Conservation (phyloP, 2,113 vertebrate species). For the Neotoma lepida region DNA sequence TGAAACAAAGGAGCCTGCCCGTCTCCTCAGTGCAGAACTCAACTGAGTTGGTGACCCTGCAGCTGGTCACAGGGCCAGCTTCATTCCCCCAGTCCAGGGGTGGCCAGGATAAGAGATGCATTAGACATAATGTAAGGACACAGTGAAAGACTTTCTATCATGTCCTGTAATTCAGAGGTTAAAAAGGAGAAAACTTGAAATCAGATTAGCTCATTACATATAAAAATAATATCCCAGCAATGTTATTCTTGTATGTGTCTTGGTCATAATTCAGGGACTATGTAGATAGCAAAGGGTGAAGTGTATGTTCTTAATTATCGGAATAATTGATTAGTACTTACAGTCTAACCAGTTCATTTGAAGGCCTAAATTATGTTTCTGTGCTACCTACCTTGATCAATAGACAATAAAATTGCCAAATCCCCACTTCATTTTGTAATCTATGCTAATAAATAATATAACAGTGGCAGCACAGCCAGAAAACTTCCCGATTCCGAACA, state of each 20-base stretch:
- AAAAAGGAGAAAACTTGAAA: background rate
- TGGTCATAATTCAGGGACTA: conserved; percentile 29
- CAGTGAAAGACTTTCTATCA: background rate
- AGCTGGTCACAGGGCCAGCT: background rate
- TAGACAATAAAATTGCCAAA: conserved; percentile 64
- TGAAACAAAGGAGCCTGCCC: conserved; percentile 67
- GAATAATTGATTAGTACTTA: conserved; percentile 55
- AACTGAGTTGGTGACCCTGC: conserved; percentile 17
- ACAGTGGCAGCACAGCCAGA: conserved; percentile 13
- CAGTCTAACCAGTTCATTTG: conserved; percentile 25
- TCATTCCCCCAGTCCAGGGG: background rate
- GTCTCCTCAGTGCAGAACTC: conserved; percentile 5
- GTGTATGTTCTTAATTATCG: conserved; percentile 27
- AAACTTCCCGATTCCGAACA: conserved; percentile 46
- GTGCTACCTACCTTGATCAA: conserved; percentile 58
- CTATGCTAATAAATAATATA: conserved; percentile 66
- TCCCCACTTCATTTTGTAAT: conserved; percentile 57
- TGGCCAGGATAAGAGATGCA: background rate
- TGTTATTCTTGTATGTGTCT: background rate
- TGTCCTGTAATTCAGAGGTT: background rate
- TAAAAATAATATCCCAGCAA: background rate
- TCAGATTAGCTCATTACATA: conserved; percentile 1
- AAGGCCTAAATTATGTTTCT: conserved; percentile 67
- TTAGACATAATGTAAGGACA: background rate
- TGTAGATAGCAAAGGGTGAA: conserved; percentile 44